A percentile compares a stretch with the other conserved stretches of the same genome.
These are phyloP conservation scores for Drosophila limbata DNA, from an alignment of 2,888 invertebrate genomes.

Conservation along the genomic window DNA sequence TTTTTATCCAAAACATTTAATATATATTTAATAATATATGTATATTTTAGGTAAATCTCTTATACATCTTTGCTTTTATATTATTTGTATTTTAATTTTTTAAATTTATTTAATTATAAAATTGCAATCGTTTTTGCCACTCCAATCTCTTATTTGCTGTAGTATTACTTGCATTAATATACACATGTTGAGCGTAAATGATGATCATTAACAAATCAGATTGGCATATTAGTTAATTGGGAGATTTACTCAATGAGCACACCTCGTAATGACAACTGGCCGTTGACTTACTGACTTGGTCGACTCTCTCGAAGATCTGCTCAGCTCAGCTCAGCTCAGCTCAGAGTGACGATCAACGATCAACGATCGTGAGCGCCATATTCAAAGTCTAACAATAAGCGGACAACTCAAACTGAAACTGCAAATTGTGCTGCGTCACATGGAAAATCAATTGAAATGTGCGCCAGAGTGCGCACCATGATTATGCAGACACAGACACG, in stretches of 20 bases:
- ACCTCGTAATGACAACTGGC: conserved; percentile 40
- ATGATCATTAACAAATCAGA: conserved; percentile 1
- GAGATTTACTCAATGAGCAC: conserved; percentile 28
- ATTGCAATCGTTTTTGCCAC: neutral
- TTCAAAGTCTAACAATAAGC: conserved; percentile 63
- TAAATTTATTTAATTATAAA: neutral
- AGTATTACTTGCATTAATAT: neutral
- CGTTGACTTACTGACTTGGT: conserved; percentile 21
- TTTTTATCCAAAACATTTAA: no score
- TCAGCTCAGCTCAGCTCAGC: neutral
- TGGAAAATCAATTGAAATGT: conserved; percentile 79
- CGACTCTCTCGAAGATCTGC: conserved; percentile 27
- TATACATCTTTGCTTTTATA: neutral
- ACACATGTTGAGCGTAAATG: neutral
- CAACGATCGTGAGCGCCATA: conserved; percentile 67
- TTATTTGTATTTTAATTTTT: no score
- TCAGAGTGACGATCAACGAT: conserved; percentile 19
- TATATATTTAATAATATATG: neutral
- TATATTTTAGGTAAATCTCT: no score
- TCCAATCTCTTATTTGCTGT: neutral
- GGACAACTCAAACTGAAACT: conserved; percentile 1
- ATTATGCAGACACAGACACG: conserved; percentile 73
- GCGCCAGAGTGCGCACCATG: conserved; percentile 69
- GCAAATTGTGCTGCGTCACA: conserved; percentile 78
- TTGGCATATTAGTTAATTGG: conserved; percentile 18